Evolutionary conservation across 1,140 invertebrate species (phyloP), one percentile per base, ranked within the genome.

Genomic region (Zophobas atratus): DNA sequence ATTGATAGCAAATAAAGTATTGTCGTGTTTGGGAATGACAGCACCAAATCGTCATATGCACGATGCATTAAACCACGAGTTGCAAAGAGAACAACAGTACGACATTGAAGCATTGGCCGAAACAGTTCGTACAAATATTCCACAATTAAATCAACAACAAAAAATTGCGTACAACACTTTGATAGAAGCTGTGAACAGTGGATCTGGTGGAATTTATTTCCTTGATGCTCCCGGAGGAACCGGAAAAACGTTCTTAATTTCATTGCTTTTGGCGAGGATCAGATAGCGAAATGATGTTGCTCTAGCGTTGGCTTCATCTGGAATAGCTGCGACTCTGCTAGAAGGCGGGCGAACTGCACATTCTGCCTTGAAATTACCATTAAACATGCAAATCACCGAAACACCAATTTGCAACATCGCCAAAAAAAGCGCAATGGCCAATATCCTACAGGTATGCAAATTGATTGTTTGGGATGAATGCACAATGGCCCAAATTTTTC

Each of bases 301-400:
- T 53, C 70, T 88, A 36, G 86, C 86, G 36, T 36, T 87, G 49
- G 86, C 86, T 77, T 88, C 84, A 55, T 90, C 89, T 38, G 89
- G 88, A 71, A 90, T 91, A 63, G 89, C 89, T 34, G 88, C 89
- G 38, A 90, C 87, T 53, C 83, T 90, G 35, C 76, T 90, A 63
- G 77, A 86, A 83, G 80, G 81, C 34, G 63, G 82, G 39, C 78
- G 84, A 76, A 83, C 81, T 51, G 81, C 84, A 49, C 84, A 84
- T 84, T 84, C 81, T 55, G 82, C 81, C 56, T 70, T 85, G 36
- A 83, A 87, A 76, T 84, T 85, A 56, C 79, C 79, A 41, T 74
- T 86, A 53, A 85, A 86, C 72, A 76, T 86, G 43, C 63, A 79
- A 55, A 84, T 33, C 57, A 86, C 75, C 83, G 20, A 20, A 20